Evolutionary conservation across 2,888 invertebrate genomes (phyloP), one percentile per base, ranked within the genome.

Genomic region (Drosophila algonquin): DNA sequence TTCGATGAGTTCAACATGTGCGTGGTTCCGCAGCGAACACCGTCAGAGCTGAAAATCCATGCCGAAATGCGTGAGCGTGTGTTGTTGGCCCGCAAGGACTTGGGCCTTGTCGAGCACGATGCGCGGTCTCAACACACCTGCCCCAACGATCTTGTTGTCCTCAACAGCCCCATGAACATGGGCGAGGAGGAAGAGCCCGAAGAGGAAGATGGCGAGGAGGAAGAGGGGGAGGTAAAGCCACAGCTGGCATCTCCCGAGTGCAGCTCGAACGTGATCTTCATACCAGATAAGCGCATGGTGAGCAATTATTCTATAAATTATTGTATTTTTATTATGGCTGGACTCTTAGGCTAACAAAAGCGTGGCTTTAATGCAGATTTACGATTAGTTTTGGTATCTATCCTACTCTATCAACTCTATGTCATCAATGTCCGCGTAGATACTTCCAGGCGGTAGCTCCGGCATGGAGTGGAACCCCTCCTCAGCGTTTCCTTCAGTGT

Each of bases 351-450:
- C 32, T 52, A 14, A 40, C 40, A 40, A 6, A 40, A 63, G 18
- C 44, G 47, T 61, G 55, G n/a, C 6, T 2, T 50, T 40, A 21
- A 46, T 24, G 32, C 24, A 18, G 18, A 16, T 18, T 45, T 27
- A 52, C 18, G 12, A 8, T 9, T 48, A 48, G 21, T 40, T 51
- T 18, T 40, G 7, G 12, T 21, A 45, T 12, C 2, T 12, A 8
- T 56, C 12, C 72, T 89, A 90, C 71, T 90, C 90, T 61, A 91
- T 86, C 35, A 91, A 73, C 35, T 91, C 90, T 52, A 91, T 90
- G 71, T 91, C 90, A 81, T 91, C 91, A 32, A 90, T 88, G 51
- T 91, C 91, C 1, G 90, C 89, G 44, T 78, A 84, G 32, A 87
- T 80, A 45, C 78, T 85, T n/a, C 84, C 83, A 16, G 76, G 81